These are phyloP conservation scores for Ciconia nigra DNA, from an alignment of 2,797 vertebrate genomes.

Conservation along the genomic window DNA sequence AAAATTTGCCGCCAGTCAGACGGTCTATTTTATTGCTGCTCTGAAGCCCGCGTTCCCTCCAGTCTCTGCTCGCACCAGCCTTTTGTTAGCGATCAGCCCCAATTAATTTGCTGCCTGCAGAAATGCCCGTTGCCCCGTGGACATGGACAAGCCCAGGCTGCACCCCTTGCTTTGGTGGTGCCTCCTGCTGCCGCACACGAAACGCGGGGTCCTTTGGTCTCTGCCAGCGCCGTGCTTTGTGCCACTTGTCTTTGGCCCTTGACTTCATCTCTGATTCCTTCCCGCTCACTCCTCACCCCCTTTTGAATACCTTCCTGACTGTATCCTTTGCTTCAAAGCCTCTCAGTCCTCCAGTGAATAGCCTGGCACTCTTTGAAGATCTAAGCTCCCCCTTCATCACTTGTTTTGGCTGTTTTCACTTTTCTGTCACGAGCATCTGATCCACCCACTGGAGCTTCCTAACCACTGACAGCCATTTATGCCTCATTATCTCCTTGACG, in stretches of 20 bases:
- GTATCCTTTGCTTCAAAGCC: neutral
- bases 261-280: neutral
- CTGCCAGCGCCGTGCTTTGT: accelerated
- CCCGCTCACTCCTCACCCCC: accelerated
- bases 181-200: accelerated
- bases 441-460: neutral
- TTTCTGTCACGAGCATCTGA: conserved; percentile 1
- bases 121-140: neutral
- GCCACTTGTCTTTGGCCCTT: neutral
- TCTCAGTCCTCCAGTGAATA: neutral
- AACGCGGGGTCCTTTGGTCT: neutral
- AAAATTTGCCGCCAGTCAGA: neutral
- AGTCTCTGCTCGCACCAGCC: neutral
- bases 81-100: neutral
- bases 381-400: neutral
- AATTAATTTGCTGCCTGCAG: neutral
- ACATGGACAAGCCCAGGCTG: neutral
- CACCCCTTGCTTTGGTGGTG: neutral
- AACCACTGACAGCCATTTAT: conserved; percentile 40
- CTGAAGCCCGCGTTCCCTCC: accelerated
- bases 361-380: neutral
- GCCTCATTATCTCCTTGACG: conserved; percentile 54
- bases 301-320: neutral
- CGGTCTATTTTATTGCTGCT: accelerated
- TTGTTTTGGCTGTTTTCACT: neutral